Evolutionary conservation across 2,888 invertebrate genomes (phyloP).

Genomic region (Temnothorax unifasciatus): DNA sequence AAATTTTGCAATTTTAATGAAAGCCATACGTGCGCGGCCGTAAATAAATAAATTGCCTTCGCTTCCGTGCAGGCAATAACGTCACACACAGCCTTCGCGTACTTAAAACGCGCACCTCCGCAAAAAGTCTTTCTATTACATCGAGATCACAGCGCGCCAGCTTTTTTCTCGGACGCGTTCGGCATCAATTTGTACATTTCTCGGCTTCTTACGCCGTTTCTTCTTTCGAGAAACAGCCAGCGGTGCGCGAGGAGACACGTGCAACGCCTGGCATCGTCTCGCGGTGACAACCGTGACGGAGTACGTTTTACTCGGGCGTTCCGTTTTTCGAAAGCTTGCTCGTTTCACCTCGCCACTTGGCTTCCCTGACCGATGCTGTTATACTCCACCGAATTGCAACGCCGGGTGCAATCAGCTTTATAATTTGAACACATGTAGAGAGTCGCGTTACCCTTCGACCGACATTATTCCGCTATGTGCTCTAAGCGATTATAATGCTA

Average conservation of each 20-base stretch:
- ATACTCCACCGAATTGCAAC: constrained; percentile 42
- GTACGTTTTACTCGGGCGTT: constrained; percentile 56
- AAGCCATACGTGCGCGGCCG: constrained; percentile 29
- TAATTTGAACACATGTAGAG: background rate
- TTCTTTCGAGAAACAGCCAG: constrained; percentile 20
- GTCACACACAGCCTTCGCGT: constrained; percentile 2
- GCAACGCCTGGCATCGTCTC: constrained; percentile 43
- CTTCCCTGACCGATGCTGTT: constrained; percentile 42
- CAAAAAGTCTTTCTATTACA: constrained; percentile 43
- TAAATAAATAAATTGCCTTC: constrained; percentile 42
- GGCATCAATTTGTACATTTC: constrained; percentile 51
- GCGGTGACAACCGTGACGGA: constrained; percentile 58
- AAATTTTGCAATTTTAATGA: constrained; percentile 44
- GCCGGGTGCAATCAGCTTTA: constrained; percentile 34
- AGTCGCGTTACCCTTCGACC: background rate
- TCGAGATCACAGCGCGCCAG: constrained; percentile 24
- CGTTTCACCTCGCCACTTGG: constrained; percentile 51
- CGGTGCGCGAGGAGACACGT: constrained; percentile 27
- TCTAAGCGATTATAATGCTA: background rate
- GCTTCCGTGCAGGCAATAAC: constrained; percentile 14
- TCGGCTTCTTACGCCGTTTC: constrained; percentile 22
- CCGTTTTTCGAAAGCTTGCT: constrained; percentile 48
- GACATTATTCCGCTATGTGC: background rate
- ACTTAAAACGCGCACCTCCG: constrained; percentile 4
- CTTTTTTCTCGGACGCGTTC: constrained; percentile 30